Percentiles rank a stretch among this genome's conserved stretches.
Evolutionary conservation across 30 jellyfish, hydroid and myxozoan genomes (phyloP).

Genomic region (Mastigias papua): DNA sequence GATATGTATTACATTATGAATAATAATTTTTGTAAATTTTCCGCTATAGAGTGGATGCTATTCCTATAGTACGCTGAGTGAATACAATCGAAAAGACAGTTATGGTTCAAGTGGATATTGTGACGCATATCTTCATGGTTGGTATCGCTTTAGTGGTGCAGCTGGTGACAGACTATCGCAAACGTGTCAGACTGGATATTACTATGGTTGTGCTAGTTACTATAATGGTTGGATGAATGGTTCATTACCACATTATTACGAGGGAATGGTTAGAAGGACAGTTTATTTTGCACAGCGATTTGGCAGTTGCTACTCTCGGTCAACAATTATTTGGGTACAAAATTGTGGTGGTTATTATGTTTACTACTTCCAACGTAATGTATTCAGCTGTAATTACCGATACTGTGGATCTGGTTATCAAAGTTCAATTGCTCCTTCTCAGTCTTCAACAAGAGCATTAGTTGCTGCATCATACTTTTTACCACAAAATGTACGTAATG

Average conservation of each 20-base stretch:
- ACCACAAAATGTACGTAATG: too few species aligned
- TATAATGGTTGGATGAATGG: conserved; percentile 53
- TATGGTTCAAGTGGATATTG: not conserved
- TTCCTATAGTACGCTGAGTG: conserved; percentile 29
- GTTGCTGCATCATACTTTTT: too few species aligned
- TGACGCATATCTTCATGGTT: conserved; percentile 22
- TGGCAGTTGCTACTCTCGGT: conserved; percentile 25
- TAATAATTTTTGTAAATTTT: too few species aligned
- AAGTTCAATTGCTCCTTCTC: not conserved
- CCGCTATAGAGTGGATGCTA: not conserved
- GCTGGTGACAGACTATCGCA: conserved; percentile 37
- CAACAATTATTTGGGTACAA: conserved; percentile 6
- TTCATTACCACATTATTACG: conserved; percentile 31
- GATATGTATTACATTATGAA: too few species aligned
- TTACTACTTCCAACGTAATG: conserved; percentile 4
- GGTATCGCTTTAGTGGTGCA: conserved; percentile 50
- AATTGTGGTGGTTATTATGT: conserved; percentile 53
- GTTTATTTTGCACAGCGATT: conserved; percentile 33
- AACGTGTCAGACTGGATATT: conserved; percentile 23
- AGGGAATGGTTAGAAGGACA: conserved; percentile 30
- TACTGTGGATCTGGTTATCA: conserved; percentile 21
- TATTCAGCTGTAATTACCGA: conserved; percentile 9
- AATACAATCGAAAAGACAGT: conserved; percentile 9
- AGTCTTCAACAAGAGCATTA: too few species aligned
- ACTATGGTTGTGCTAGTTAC: conserved; percentile 30